Conservation (phyloP, 2,888 invertebrate genomes). For the Apotomis capreana region DNA sequence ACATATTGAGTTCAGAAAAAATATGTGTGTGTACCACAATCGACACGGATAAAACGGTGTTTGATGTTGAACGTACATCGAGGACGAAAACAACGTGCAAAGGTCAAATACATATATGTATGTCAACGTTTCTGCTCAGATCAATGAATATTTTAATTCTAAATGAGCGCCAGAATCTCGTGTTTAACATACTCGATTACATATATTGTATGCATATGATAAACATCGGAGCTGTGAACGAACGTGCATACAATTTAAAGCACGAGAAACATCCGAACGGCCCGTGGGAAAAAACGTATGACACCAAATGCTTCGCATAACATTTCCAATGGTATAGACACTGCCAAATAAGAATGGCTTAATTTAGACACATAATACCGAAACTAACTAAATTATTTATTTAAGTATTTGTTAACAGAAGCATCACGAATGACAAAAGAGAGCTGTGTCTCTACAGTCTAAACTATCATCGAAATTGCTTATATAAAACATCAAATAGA, state of each 20-base stretch:
- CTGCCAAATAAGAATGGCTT: background rate
- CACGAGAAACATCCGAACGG: background rate
- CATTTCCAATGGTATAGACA: background rate
- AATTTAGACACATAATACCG: background rate
- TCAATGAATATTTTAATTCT: no score
- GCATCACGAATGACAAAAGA: background rate
- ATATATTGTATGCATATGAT: background rate
- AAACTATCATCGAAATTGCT: background rate
- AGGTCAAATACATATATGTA: no score
- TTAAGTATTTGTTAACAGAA: background rate
- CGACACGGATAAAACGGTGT: no score
- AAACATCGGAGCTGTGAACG: background rate
- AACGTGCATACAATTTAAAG: background rate
- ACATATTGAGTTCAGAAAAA: no score
- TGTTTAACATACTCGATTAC: no score
- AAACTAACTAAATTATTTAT: background rate
- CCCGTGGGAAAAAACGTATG: background rate
- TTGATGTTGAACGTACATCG: no score
- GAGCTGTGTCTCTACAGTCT: background rate
- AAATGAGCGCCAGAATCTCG: no score
- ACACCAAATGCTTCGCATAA: background rate
- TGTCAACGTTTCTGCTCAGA: no score
- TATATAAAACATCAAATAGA: slow-evolving; percentile 11
- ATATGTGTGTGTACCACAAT: no score
- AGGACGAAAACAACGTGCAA: no score